Evolutionary conservation across 2,797 vertebrate species (phyloP).

Genomic region (Tangara arthus): DNA sequence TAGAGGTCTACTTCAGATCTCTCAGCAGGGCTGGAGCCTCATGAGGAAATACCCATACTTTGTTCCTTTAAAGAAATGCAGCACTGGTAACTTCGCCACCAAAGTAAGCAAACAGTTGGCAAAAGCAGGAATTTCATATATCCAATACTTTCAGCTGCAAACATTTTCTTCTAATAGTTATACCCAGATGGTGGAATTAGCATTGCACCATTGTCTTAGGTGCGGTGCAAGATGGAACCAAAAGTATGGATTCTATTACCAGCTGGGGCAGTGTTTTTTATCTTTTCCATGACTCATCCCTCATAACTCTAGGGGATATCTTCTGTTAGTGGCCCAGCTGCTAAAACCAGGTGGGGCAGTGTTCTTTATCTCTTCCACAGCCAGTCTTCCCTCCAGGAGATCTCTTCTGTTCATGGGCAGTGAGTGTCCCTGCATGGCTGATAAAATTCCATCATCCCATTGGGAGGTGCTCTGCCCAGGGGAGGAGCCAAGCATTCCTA

Average conservation of each 20-base stretch:
- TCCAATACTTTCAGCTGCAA: neutral
- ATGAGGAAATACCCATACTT: neutral
- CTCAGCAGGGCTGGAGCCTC: neutral
- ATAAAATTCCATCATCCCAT: neutral
- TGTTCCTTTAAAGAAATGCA: neutral
- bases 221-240: neutral
- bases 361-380: neutral
- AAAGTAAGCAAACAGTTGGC: neutral
- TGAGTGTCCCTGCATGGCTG: neutral
- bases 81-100: neutral
- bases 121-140: neutral
- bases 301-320: neutral
- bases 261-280: neutral
- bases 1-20: neutral
- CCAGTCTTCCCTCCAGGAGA: neutral
- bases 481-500: neutral
- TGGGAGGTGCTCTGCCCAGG: neutral
- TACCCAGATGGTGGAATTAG: neutral
- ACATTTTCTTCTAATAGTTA: neutral
- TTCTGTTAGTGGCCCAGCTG: neutral
- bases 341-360: neutral
- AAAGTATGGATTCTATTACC: neutral
- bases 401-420: accelerated
- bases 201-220: neutral
- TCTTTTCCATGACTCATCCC: neutral